These are phyloP conservation scores for Heliconius hermathena DNA, from an alignment of 1,140 invertebrate genomes.

Conservation along the genomic window DNA sequence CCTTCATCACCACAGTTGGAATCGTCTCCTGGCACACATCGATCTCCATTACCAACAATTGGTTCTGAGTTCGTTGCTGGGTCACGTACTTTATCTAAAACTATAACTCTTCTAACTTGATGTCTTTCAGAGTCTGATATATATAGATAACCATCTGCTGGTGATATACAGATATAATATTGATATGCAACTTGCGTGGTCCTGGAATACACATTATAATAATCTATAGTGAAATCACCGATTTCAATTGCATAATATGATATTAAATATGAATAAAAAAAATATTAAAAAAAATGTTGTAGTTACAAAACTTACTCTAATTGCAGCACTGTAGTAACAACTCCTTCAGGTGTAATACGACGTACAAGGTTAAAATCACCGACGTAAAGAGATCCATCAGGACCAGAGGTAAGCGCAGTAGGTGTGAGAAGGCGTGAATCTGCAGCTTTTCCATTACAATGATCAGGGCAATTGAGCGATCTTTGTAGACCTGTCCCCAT, in stretches of 20 bases:
- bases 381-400: conserved; percentile 97
- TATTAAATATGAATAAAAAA: too few relatives aligned
- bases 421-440: conserved; percentile 94
- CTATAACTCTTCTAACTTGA: conserved; percentile 90
- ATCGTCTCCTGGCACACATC: conserved; percentile 96
- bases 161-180: conserved; percentile 97
- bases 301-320: conserved; percentile 85
- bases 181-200: conserved; percentile 96
- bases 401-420: conserved; percentile 95
- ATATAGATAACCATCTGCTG: conserved; percentile 96
- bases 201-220: conserved; percentile 80
- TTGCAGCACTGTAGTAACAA: conserved; percentile 95
- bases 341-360: conserved; percentile 94
- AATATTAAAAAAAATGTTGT: too few relatives aligned
- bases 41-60: conserved; percentile 96
- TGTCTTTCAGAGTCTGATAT: conserved; percentile 97
- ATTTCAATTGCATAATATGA: too few relatives aligned
- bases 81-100: conserved; percentile 89
- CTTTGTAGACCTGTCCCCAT: conserved; percentile 96
- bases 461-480: conserved; percentile 87
- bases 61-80: conserved; percentile 93
- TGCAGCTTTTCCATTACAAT: conserved; percentile 93
- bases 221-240: background rate
- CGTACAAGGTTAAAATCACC: conserved; percentile 98
- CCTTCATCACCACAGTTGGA: conserved; percentile 96